These are phyloP conservation scores for Slavum lentiscoides DNA, from an alignment of 2,888 invertebrate genomes.

Conservation along the genomic window DNA sequence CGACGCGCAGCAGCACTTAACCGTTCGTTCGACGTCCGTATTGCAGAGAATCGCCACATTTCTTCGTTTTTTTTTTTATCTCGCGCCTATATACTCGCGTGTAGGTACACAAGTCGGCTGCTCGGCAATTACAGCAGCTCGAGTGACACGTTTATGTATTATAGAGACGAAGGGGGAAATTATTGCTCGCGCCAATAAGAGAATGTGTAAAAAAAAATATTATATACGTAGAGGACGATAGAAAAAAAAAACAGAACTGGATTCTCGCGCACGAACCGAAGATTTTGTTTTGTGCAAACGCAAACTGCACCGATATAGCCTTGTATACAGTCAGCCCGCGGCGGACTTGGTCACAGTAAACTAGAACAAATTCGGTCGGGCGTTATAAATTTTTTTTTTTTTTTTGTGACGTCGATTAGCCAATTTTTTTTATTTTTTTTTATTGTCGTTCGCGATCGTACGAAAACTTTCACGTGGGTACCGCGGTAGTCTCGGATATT, in stretches of 20 bases:
- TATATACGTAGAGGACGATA: too few relatives aligned
- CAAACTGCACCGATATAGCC: background rate
- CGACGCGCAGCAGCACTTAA: background rate
- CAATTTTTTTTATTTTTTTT: background rate
- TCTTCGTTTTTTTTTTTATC: background rate
- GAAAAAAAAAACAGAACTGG: background rate
- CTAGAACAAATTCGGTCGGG: background rate
- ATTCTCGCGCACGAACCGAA: background rate
- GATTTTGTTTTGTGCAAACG: background rate
- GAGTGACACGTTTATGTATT: background rate
- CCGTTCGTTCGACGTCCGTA: constrained; percentile 1
- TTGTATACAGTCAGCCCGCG: too few relatives aligned
- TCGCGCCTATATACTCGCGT: background rate
- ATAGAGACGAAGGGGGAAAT: background rate
- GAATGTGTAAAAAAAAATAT: background rate
- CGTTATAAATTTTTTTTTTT: background rate
- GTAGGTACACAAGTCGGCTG: background rate
- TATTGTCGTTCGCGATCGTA: too few relatives aligned
- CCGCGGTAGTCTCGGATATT: too few relatives aligned
- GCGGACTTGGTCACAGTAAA: background rate
- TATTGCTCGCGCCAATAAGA: background rate
- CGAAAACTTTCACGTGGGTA: too few relatives aligned
- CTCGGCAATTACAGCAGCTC: background rate
- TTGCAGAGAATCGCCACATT: background rate
- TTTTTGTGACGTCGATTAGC: background rate